Conservation (phyloP, 2,797 vertebrate genomes). For the Zenarchopterus dispar region DNA sequence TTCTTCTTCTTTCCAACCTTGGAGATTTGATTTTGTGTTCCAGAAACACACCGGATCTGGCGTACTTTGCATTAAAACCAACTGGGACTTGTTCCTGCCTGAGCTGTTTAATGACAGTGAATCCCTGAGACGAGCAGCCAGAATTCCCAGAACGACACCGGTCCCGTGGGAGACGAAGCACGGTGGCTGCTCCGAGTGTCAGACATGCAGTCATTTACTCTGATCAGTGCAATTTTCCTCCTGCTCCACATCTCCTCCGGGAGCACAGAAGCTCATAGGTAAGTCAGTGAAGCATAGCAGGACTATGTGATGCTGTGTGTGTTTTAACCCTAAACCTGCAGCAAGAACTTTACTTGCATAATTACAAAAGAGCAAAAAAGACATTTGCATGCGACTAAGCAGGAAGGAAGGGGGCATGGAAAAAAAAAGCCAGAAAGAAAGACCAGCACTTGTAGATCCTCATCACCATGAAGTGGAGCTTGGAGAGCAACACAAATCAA, state of each 20-base stretch:
- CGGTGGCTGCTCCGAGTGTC: constrained; percentile 43
- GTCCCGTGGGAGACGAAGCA: constrained; percentile 54
- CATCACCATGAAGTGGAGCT: no score
- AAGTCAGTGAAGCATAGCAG: constrained; percentile 51
- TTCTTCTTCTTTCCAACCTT: constrained; percentile 10
- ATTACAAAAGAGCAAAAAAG: constrained; percentile 6
- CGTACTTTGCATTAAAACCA: constrained; percentile 37
- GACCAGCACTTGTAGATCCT: no score
- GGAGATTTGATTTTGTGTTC: constrained; percentile 52
- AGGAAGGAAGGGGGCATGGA: no score
- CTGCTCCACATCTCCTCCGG: constrained; percentile 67
- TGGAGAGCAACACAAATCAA: constrained; percentile 3
- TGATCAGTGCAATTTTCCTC: constrained; percentile 67
- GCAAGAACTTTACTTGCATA: constrained; percentile 20
- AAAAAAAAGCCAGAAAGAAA: neutral
- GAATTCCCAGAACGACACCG: constrained; percentile 38
- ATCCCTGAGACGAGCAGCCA: constrained; percentile 51
- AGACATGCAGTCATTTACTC: constrained; percentile 79
- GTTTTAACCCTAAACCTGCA: constrained; percentile 26
- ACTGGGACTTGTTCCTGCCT: constrained; percentile 54
- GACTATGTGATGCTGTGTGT: neutral
- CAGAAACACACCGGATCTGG: constrained; percentile 54
- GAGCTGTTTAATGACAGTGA: constrained; percentile 62
- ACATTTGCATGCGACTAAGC: constrained; percentile 9
- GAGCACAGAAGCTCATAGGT: constrained; percentile 72